Conservation (phyloP, 2,113 vertebrate genomes). For the Prolemur simus region DNA sequence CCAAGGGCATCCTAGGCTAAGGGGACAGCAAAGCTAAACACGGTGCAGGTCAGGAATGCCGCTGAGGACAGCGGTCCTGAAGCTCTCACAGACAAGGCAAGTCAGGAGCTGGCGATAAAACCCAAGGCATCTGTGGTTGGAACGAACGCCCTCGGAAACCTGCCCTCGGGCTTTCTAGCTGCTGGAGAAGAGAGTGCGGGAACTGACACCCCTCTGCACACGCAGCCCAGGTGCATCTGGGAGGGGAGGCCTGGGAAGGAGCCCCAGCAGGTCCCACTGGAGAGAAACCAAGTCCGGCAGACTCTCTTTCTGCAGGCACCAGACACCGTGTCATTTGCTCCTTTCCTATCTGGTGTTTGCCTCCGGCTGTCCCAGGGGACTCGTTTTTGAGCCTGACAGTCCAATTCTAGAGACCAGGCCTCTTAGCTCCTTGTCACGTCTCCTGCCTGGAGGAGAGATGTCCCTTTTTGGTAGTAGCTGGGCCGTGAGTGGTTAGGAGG, state of each 20-base stretch:
- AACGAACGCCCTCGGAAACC: not conserved
- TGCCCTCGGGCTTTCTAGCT: not conserved
- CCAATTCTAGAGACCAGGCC: not conserved
- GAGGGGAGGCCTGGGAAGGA: not conserved
- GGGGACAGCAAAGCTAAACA: not conserved
- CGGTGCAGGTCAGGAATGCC: too few relatives aligned
- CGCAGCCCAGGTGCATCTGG: not conserved
- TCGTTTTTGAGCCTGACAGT: not conserved
- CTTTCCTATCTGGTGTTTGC: not conserved
- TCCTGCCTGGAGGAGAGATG: not conserved
- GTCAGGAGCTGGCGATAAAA: not conserved
- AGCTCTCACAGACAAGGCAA: not conserved
- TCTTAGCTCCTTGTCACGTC: not conserved
- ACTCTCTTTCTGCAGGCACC: not conserved
- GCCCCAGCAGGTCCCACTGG: not conserved
- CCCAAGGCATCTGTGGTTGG: not conserved
- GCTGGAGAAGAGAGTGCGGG: not conserved
- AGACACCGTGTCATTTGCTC: not conserved
- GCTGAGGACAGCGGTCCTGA: not conserved
- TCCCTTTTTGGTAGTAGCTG: not conserved
- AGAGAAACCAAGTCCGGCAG: not conserved
- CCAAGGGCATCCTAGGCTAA: rapidly evolving
- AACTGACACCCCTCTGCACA: too few relatives aligned
- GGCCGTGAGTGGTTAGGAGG: not conserved
- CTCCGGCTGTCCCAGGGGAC: rapidly evolving